phyloP scores from a whole-genome alignment of 2,797 vertebrate species.

The Ammospiza maritima region DNA sequence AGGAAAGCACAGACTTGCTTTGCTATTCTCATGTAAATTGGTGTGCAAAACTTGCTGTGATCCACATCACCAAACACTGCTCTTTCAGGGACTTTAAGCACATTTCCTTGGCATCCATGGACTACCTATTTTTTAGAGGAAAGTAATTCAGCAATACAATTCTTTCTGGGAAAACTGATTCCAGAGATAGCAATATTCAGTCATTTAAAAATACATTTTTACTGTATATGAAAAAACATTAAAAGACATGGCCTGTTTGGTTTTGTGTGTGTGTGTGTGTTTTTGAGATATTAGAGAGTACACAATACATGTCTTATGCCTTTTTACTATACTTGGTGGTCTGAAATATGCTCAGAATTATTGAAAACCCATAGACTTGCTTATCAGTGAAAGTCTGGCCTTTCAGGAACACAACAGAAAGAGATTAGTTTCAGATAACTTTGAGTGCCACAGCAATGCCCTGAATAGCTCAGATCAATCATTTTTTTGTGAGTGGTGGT shows the following conservation, averaged over 20 bases:
- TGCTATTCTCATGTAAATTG: background rate
- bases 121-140: background rate
- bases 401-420: background rate
- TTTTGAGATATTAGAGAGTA: background rate
- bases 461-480: background rate
- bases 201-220: background rate
- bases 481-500: background rate
- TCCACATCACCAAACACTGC: background rate
- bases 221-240: background rate
- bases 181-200: background rate
- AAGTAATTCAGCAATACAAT: background rate
- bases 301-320: background rate
- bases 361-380: background rate
- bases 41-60: background rate
- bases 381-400: background rate
- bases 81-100: background rate
- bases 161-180: background rate
- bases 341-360: background rate
- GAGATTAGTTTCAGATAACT: background rate
- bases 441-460: background rate
- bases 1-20: background rate
- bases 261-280: background rate
- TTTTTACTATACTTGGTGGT: background rate
- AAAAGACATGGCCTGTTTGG: background rate
- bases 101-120: background rate